These are phyloP conservation scores for Hippocampus kuda DNA, from an alignment of 2,797 vertebrate species.

Conservation along the genomic window DNA sequence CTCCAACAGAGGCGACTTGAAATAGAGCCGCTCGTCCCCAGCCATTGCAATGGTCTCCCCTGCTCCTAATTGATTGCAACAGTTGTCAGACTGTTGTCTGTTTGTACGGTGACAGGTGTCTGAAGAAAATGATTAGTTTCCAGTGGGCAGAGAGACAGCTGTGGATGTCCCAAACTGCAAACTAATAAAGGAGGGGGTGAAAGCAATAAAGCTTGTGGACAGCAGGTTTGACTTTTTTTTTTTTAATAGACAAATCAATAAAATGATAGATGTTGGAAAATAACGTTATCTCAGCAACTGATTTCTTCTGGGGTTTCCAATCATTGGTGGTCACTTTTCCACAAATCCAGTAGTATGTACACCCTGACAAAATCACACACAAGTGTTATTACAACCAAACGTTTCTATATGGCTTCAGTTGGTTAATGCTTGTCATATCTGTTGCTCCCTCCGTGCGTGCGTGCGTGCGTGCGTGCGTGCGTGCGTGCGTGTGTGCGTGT, in stretches of 20 bases:
- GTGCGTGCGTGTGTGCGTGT: too few relatives aligned
- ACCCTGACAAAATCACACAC: conserved; percentile 14
- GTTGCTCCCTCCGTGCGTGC: background rate
- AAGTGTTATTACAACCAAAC: conserved; percentile 10
- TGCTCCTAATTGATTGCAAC: conserved; percentile 58
- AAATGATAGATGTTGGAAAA: conserved; percentile 69
- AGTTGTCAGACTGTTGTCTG: conserved; percentile 64
- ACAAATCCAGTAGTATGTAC: background rate
- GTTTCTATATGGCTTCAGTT: conserved; percentile 2
- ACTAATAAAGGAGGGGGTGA: conserved; percentile 61
- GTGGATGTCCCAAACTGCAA: conserved; percentile 67
- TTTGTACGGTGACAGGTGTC: conserved; percentile 57
- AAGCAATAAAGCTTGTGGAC: conserved; percentile 67
- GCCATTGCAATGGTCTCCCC: conserved; percentile 28
- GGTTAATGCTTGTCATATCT: background rate
- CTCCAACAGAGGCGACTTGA: conserved; percentile 9
- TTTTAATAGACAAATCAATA: conserved; percentile 72
- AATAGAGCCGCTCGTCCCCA: conserved; percentile 19
- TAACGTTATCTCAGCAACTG: conserved; percentile 55
- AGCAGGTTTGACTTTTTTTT: conserved; percentile 67
- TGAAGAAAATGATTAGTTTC: conserved; percentile 66
- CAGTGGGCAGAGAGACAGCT: conserved; percentile 56
- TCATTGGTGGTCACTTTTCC: conserved; percentile 14
- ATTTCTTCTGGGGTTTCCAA: conserved; percentile 58
- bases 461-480: too few relatives aligned